phyloP scores from a whole-genome alignment of 2,113 vertebrate species.

The Lophius piscatorius region DNA sequence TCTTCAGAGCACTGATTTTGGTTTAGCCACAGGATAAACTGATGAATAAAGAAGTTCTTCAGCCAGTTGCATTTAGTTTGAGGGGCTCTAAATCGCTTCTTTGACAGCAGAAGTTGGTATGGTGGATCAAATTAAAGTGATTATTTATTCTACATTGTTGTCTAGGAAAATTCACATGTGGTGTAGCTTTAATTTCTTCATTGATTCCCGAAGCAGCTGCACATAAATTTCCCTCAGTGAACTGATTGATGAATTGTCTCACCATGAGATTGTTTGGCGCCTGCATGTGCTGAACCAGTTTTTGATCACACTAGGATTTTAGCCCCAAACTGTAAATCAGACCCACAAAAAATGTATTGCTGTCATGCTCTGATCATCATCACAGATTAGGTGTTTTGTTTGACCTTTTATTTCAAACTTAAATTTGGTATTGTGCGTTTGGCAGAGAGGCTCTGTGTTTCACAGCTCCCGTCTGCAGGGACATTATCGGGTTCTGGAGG shows the following conservation, averaged over 20 bases:
- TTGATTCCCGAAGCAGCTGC: neutral
- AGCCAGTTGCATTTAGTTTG: no score
- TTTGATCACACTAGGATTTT: neutral
- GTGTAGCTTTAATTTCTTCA: neutral
- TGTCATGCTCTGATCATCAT: constrained; percentile 12
- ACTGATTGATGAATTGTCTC: neutral
- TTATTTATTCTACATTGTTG: neutral
- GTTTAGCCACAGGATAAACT: no score
- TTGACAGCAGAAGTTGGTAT: no score
- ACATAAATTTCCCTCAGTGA: neutral
- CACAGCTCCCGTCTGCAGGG: constrained; percentile 40
- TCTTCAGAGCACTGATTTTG: no score
- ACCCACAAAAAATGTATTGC: constrained; percentile 9
- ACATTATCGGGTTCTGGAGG: constrained; percentile 55
- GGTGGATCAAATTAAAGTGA: neutral
- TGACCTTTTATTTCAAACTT: constrained; percentile 31
- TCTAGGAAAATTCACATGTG: neutral
- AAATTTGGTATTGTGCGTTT: constrained; percentile 44
- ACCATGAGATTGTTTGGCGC: neutral
- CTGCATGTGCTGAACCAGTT: neutral
- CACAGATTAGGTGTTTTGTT: constrained; percentile 36
- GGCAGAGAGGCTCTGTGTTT: constrained; percentile 47
- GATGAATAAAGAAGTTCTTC: no score
- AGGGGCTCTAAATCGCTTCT: no score
- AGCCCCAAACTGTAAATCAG: neutral